Evolutionary conservation across 2,888 invertebrate species (phyloP).

Genomic region (Vandiemenella viatica): DNA sequence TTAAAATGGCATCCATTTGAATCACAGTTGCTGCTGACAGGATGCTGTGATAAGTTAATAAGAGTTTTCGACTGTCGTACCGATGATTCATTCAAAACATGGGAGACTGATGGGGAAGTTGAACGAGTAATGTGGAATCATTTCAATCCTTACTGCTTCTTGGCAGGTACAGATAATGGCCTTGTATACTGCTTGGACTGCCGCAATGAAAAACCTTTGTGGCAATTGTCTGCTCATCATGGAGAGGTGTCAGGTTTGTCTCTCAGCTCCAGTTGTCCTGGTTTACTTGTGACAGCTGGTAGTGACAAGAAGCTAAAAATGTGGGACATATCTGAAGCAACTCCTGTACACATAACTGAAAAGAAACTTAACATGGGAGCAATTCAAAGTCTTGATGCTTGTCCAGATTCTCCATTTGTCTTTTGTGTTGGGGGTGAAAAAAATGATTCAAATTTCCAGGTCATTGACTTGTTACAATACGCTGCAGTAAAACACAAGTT

Average conservation of each 20-base stretch:
- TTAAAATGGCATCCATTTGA: conserved; percentile 73
- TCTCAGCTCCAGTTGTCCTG: no score
- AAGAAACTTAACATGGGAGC: no score
- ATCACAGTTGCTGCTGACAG: conserved; percentile 65
- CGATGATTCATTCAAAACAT: conserved; percentile 41
- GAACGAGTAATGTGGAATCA: conserved; percentile 78
- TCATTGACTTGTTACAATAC: no score
- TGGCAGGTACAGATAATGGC: conserved; percentile 50
- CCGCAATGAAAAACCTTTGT: conserved; percentile 47
- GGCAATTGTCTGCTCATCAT: conserved; percentile 61
- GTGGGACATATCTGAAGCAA: no score
- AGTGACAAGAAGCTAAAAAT: no score
- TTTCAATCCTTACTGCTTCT: conserved; percentile 60
- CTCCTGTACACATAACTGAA: no score
- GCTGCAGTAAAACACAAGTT: no score
- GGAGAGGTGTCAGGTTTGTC: conserved; percentile 80
- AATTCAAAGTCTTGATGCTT: no score
- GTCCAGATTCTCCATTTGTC: no score
- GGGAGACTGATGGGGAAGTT: conserved; percentile 66
- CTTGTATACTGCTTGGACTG: conserved; percentile 60
- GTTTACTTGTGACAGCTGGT: no score
- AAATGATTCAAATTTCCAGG: no score
- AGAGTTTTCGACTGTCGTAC: conserved; percentile 69
- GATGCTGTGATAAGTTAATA: conserved; percentile 57
- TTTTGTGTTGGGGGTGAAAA: no score